Evolutionary conservation across 2,113 vertebrate species (phyloP).

Genomic region (Zapus hudsonius): DNA sequence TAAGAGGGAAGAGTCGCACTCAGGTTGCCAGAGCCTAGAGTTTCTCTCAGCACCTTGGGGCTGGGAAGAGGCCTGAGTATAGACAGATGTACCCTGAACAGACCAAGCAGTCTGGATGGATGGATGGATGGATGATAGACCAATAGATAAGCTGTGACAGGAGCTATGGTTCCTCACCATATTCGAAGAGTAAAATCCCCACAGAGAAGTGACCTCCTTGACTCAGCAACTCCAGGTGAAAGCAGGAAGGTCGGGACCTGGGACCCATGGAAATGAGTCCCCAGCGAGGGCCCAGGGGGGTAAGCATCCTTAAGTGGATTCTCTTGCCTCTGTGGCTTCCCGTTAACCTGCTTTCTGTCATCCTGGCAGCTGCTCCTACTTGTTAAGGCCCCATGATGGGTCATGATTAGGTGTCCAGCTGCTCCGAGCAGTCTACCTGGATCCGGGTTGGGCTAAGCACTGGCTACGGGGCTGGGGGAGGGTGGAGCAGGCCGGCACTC

Average conservation of each 20-base stretch:
- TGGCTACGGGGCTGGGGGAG: not conserved
- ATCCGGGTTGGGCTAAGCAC: constrained; percentile 30
- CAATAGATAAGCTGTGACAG: too few relatives aligned
- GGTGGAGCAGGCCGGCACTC: not conserved
- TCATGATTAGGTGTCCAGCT: constrained; percentile 48
- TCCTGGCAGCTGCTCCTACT: not conserved
- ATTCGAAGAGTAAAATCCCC: not conserved
- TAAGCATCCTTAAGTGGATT: constrained; percentile 2
- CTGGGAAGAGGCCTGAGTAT: not conserved
- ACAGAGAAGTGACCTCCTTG: not conserved
- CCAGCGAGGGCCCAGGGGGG: not conserved
- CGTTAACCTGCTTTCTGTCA: constrained; percentile 47
- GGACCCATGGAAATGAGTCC: not conserved
- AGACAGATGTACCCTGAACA: not conserved
- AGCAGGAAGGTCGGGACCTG: not conserved
- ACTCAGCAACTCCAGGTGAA: not conserved
- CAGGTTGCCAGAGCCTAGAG: not conserved
- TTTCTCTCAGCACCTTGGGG: not conserved
- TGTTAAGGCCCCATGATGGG: not conserved
- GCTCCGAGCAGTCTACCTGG: constrained; percentile 37
- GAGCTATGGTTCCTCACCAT: too few relatives aligned
- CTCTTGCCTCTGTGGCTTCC: constrained; percentile 47
- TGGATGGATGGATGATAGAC: too few relatives aligned
- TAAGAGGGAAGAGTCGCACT: not conserved
- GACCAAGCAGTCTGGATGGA: not conserved